These are phyloP conservation scores for Ciona savignyi DNA, from an alignment of 23 tunicate species.

Conservation along the genomic window DNA sequence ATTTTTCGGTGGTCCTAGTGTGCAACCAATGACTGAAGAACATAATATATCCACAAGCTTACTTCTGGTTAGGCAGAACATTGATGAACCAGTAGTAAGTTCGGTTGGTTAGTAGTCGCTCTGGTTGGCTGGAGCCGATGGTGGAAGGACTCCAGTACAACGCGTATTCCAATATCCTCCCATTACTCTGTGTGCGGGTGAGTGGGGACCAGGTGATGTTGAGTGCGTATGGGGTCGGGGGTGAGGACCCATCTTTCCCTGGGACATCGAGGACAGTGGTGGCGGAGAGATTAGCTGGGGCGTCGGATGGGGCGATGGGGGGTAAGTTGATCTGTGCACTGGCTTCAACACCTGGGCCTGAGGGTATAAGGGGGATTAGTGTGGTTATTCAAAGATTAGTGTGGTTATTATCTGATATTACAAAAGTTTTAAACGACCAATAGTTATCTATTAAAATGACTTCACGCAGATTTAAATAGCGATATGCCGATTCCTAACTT, in stretches of 20 bases:
- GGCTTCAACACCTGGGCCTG: constrained; percentile 42
- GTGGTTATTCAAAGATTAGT: too few species aligned
- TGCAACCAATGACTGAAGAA: too few species aligned
- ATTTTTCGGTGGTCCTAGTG: too few species aligned
- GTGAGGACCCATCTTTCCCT: not conserved
- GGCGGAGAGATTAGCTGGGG: constrained; percentile 49
- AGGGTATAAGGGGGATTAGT: not conserved
- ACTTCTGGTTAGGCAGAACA: constrained; percentile 44
- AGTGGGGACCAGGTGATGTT: constrained; percentile 48
- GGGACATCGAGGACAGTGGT: constrained; percentile 11
- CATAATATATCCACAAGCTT: too few species aligned
- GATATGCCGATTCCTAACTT: too few species aligned
- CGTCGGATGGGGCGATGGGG: constrained; percentile 38
- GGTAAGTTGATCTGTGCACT: constrained; percentile 14
- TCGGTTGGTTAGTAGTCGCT: not conserved
- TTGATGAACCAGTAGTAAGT: constrained; percentile 25
- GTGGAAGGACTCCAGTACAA: constrained; percentile 41
- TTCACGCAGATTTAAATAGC: too few species aligned
- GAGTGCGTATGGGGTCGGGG: constrained; percentile 18
- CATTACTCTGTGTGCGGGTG: constrained; percentile 40
- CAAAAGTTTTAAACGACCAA: too few species aligned
- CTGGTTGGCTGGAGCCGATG: constrained; percentile 1
- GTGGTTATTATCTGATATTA: too few species aligned
- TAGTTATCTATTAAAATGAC: too few species aligned
- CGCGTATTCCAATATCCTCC: constrained; percentile 40